Evolutionary conservation across 64 coral and sea anemone species (phyloP).

Genomic region (Dendrophyllia cribrosa): DNA sequence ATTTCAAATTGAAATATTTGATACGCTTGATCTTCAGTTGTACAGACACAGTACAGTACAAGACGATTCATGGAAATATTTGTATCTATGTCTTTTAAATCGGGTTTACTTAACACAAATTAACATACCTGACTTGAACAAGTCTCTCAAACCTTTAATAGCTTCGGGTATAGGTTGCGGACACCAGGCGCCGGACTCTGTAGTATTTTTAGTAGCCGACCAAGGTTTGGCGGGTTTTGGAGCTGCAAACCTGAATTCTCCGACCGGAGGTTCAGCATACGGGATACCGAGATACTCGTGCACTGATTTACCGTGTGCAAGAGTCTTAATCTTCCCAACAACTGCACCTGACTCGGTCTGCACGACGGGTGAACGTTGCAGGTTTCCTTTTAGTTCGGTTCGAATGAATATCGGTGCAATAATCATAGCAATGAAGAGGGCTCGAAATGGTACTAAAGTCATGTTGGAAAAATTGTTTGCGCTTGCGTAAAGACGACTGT

Average conservation of each 20-base stretch:
- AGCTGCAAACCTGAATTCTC: conserved; percentile 29
- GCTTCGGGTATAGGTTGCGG: neutral
- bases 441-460: neutral
- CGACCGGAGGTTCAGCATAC: conserved; percentile 64
- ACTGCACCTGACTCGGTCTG: conserved; percentile 17
- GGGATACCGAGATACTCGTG: conserved; percentile 58
- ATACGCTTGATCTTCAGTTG: no score
- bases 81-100: no score
- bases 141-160: no score
- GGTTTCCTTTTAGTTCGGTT: neutral
- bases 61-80: no score
- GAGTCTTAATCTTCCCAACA: neutral
- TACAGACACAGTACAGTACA: no score
- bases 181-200: conserved; percentile 12
- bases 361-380: neutral
- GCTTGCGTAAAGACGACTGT: no score
- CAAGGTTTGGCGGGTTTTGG: conserved; percentile 35
- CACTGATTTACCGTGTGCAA: conserved; percentile 6
- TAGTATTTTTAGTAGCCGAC: conserved; percentile 6
- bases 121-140: no score
- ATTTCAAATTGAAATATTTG: no score
- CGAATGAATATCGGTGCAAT: neutral
- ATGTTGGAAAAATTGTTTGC: neutral
- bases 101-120: no score
- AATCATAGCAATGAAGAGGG: neutral